Evolutionary conservation across 2,113 vertebrate genomes (phyloP).

Genomic region (Ia io): DNA sequence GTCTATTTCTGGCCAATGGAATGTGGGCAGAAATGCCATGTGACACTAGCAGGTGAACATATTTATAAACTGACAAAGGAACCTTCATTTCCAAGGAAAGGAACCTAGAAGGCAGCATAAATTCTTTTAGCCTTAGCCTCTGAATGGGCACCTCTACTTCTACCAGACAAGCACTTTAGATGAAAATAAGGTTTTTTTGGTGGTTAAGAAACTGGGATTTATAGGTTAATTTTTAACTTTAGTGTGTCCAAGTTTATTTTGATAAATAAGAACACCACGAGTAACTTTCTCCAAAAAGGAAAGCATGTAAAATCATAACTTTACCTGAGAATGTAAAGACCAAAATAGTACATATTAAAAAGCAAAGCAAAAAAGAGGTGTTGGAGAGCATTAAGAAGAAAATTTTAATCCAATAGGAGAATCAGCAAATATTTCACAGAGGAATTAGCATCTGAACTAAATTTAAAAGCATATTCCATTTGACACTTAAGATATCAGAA

Average conservation of each 20-base stretch:
- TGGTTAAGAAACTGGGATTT: not conserved
- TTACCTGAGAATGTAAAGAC: not conserved
- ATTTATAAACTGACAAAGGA: not conserved
- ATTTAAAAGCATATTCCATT: not conserved
- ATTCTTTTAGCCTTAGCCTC: not conserved
- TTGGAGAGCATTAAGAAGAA: not conserved
- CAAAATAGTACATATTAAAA: not conserved
- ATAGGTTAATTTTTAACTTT: not conserved
- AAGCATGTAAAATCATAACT: not conserved
- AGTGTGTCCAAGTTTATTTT: not conserved
- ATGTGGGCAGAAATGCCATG: not conserved
- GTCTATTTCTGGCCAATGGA: not conserved
- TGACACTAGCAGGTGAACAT: not conserved
- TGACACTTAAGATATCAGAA: not conserved
- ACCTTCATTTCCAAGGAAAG: not conserved
- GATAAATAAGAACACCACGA: not conserved
- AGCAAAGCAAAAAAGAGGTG: not conserved
- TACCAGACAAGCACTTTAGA: not conserved
- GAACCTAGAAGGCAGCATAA: not conserved
- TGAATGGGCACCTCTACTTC: not conserved
- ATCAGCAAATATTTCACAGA: not conserved
- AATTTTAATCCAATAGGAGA: not conserved
- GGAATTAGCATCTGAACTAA: not conserved
- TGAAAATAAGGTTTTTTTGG: not conserved
- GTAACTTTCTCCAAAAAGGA: not conserved